A percentile compares a stretch with the other conserved stretches of the same genome.
Evolutionary conservation across 2,797 vertebrate genomes (phyloP).

Genomic region (Dendrocincla fuliginosa): DNA sequence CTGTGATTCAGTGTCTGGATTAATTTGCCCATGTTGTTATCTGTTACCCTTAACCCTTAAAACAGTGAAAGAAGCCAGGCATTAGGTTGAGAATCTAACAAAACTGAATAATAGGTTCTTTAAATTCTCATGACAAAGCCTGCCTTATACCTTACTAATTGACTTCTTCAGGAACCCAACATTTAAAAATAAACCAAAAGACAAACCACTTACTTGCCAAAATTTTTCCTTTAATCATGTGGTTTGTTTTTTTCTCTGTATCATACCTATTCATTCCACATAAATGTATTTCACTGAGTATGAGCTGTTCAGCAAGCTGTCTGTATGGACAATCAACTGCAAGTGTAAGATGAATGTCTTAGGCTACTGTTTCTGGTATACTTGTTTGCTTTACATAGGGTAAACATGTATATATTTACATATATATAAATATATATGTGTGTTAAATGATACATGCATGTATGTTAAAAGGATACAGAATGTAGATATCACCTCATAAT

Average conservation of each 20-base stretch:
- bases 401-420: too few species aligned
- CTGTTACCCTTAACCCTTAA: not conserved
- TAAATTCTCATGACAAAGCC: not conserved
- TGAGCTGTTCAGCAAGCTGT: not conserved
- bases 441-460: not conserved
- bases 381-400: not conserved
- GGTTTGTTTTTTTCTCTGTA: rapidly evolving
- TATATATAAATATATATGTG: too few species aligned
- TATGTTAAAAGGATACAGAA: not conserved
- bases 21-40: not conserved
- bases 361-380: not conserved
- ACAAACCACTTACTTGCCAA: not conserved
- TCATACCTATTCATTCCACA: not conserved
- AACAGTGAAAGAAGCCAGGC: not conserved
- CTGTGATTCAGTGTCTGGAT: not conserved
- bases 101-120: not conserved
- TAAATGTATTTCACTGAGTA: not conserved
- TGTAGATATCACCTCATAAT: not conserved
- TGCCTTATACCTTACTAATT: not conserved
- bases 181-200: not conserved
- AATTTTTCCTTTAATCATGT: not conserved
- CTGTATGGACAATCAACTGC: not conserved
- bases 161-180: not conserved
- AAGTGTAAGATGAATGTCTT: not conserved
- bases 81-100: not conserved